Percentiles rank a stretch among this genome's conserved stretches.
Evolutionary conservation across 2,797 vertebrate genomes (phyloP).

Genomic region (Clarias pachynema): DNA sequence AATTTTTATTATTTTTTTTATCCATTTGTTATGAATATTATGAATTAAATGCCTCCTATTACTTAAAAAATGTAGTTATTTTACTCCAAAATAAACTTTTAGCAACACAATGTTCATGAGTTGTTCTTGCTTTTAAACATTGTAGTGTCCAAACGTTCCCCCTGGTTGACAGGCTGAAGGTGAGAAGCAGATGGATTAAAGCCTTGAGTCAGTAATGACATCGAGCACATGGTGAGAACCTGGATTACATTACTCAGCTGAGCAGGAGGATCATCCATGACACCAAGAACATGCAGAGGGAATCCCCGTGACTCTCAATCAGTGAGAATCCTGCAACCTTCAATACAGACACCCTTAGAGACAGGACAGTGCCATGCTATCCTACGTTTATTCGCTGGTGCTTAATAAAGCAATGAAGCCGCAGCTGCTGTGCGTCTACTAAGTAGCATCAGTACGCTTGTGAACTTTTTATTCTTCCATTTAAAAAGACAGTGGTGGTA

Average conservation of each 20-base stretch:
- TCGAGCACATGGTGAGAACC: slow-evolving; percentile 55
- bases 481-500: too few relatives aligned
- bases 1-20: too few relatives aligned
- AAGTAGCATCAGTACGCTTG: not conserved
- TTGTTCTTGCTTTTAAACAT: not conserved
- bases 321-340: not conserved
- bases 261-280: not conserved
- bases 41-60: not conserved
- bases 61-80: not conserved
- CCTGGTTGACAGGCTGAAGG: slow-evolving; percentile 52
- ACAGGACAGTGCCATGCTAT: too few relatives aligned
- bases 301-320: not conserved
- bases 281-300: not conserved
- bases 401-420: not conserved
- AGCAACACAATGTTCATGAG: not conserved
- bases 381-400: too few relatives aligned
- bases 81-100: not conserved
- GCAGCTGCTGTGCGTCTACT: not conserved
- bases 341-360: not conserved
- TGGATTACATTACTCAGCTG: slow-evolving; percentile 53
- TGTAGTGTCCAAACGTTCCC: not conserved
- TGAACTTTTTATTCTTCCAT: not conserved
- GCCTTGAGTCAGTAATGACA: slow-evolving; percentile 49
- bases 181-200: slow-evolving; percentile 48
- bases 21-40: not conserved